These are phyloP conservation scores for Cheilosia grossa DNA, from an alignment of 2,888 invertebrate genomes.

Conservation along the genomic window DNA sequence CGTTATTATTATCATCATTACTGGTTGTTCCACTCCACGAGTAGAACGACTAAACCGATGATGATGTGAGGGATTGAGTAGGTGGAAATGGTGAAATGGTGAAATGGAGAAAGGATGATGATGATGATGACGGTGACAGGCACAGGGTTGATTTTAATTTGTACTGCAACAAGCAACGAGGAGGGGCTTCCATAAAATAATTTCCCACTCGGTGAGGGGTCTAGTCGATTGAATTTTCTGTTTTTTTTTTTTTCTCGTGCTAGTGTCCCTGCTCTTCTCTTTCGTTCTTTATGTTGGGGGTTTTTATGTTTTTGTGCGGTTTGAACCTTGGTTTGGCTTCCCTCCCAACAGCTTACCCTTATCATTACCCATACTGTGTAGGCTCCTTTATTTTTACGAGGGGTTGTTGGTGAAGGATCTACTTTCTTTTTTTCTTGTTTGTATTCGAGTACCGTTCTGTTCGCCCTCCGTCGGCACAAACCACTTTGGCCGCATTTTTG, in stretches of 20 bases:
- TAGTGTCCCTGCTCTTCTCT: too few relatives aligned
- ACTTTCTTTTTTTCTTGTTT: constrained; percentile 22
- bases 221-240: constrained; percentile 55
- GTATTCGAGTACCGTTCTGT: neutral
- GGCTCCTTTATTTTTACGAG: constrained; percentile 19
- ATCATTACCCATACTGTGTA: constrained; percentile 61
- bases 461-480: constrained; percentile 16
- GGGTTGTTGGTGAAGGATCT: constrained; percentile 30
- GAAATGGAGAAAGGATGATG: constrained; percentile 20
- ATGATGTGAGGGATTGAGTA: constrained; percentile 39
- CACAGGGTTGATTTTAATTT: constrained; percentile 69
- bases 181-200: constrained; percentile 62
- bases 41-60: constrained; percentile 40
- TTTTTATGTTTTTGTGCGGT: constrained; percentile 57
- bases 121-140: constrained; percentile 53
- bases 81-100: constrained; percentile 6
- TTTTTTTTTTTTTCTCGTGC: neutral
- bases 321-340: constrained; percentile 68
- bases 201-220: constrained; percentile 52
- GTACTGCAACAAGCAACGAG: constrained; percentile 52
- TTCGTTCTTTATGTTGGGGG: neutral
- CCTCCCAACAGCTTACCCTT: constrained; percentile 61
- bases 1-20: constrained; percentile 70
- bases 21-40: constrained; percentile 47
- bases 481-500: constrained; percentile 62